phyloP scores from a whole-genome alignment of 2,888 invertebrate species.

The Eupelmus urozonus region DNA sequence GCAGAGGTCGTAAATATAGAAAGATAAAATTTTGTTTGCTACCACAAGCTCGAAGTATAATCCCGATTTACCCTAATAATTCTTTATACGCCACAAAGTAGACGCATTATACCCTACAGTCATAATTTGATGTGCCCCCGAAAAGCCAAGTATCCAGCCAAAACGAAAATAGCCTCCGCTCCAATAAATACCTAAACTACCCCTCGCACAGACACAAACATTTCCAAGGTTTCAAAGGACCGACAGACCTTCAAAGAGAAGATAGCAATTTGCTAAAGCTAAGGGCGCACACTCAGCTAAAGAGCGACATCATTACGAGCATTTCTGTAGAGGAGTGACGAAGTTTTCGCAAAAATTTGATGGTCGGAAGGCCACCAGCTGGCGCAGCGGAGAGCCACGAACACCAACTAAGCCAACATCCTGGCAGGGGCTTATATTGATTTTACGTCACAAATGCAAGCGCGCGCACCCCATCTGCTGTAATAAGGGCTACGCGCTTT shows the following conservation, averaged over 20 bases:
- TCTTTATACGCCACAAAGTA: too few relatives aligned
- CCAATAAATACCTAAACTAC: too few relatives aligned
- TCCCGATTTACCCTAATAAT: too few relatives aligned
- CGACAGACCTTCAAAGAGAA: not conserved
- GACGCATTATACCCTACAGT: too few relatives aligned
- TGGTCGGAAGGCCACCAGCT: not conserved
- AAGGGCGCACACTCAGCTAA: not conserved
- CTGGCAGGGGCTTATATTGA: slow-evolving; percentile 21
- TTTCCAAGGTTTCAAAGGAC: not conserved
- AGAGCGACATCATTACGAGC: not conserved
- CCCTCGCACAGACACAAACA: too few relatives aligned
- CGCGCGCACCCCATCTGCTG: not conserved
- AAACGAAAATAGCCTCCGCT: too few relatives aligned
- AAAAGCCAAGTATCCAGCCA: too few relatives aligned
- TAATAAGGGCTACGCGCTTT: slow-evolving; percentile 9
- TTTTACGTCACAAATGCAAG: slow-evolving; percentile 43
- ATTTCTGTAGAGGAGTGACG: not conserved
- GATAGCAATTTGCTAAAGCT: not conserved
- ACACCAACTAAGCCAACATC: slow-evolving; percentile 9
- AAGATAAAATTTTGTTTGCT: too few relatives aligned
- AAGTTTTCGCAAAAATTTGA: slow-evolving; percentile 22
- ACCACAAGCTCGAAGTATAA: too few relatives aligned
- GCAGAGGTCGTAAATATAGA: too few relatives aligned
- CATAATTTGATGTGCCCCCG: too few relatives aligned
- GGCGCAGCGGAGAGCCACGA: not conserved